Base-by-base conservation (phyloP, 2,113 vertebrate species). In the Microcebus lehilahytsara region DNA sequence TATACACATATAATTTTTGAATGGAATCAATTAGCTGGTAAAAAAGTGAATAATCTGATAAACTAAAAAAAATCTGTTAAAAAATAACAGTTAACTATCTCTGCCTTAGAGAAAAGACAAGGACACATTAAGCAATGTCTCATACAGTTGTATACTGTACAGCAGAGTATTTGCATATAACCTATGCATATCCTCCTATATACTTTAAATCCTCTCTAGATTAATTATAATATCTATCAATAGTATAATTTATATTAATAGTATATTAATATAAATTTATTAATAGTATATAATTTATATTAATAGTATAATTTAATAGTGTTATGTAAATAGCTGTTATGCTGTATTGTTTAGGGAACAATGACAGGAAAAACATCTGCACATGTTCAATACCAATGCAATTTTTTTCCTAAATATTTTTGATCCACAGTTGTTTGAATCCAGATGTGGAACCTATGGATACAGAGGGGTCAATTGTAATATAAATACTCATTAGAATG, bases 41-140 rank as follows among this genome's bases (percentile, higher is more conserved):
- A 37, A 13, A 95, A 94, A 69, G 93, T 66, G 3, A 3, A 64
- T 60, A 88, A 79, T 58, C 27, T 64, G 92, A 46, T 46, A 75
- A 69, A n/a, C 67, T 40, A 51, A 95, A 94, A 58, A 86, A 53
- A 34, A n/a, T 71, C 5, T 69, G 14, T 20, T 79, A 67, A 30
- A 78, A 88, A 91, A 89, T 49, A 93, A 77, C 27, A 85, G 17
- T 80, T 40, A 85, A 89, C 1, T 75, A 34, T 30, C 16, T 34
- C 42, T 93, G 42, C n/a, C 17, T 84, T 53, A 95, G 14, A 77
- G 22, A 32, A 95, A 95, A 95, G 46, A 75, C 16, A 95, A 74
- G 51, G 14, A 95, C 25, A 94, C 5, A 66, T 56, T 80, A 92
- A 93, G 23, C 5, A 90, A 62, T 53, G 30, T 75, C n/a, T 92